Base-by-base conservation (phyloP, 2,113 vertebrate species). In the Pan paniscus region DNA sequence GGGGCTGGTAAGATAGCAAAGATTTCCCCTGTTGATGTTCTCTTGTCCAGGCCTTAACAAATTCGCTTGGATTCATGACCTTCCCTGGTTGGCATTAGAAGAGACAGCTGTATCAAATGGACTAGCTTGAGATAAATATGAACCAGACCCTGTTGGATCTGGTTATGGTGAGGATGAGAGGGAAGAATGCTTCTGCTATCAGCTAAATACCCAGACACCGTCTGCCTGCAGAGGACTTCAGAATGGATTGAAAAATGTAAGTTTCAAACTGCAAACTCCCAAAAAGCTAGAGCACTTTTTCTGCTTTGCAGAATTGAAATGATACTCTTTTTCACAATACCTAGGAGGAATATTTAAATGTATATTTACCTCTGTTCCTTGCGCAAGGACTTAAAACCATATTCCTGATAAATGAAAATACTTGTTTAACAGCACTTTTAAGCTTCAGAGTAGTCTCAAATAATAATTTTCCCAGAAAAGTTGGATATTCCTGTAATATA, bases 161-260 rank as follows among this genome's bases (percentile, higher is more conserved):
- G 43, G 10, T 3, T 10, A 1, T 10, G 3, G 16, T 0, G 9
- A 70, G 67, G 46, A 22, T 0, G 0, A 70, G 27, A 5, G 4
- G 5, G 30, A 14, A 57, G 68, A 76, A n/a, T 0, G 0, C 1
- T 9, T 46, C 35, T 76, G 10, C 17, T 22, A 0, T 50, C 2
- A 6, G 55, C 50, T 9, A 20, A 79, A 25, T 10, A 22, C 2
- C 16, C 11, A 81, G 55, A 30, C 8, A 1, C 4, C 2, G 23
- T 85, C 83, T 16, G 22, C 38, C 75, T 72, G 72, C 10, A 68
- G 0, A 3, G 3, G 16, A 72, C 30, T 82, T 57, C 76, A 86
- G 43, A 61, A 30, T 38, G 18, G 50, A 57, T 35, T 93, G 52
- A 43, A 78, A 16, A 64, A 52, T 38, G 5, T 40, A 57, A 46